Conservation (phyloP, 2,113 vertebrate genomes). For the Lepisosteus oculatus region DNA sequence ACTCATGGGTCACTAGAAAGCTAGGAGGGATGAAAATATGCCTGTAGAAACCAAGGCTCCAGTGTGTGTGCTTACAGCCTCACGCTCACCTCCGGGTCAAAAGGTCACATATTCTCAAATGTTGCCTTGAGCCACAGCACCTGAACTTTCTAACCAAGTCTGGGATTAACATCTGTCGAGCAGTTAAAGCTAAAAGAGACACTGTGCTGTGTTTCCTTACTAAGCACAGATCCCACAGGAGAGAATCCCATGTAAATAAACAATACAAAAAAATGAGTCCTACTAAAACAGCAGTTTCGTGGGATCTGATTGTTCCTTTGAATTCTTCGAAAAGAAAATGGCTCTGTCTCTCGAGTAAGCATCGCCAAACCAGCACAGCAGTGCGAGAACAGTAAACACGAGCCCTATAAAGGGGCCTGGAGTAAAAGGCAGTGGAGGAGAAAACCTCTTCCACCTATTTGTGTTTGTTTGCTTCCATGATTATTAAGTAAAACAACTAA, state of each 20-base stretch:
- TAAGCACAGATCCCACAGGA: not conserved
- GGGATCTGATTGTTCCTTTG: constrained; percentile 27
- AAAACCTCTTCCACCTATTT: constrained; percentile 44
- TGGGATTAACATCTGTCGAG: not conserved
- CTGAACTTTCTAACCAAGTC: not conserved
- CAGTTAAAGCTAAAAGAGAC: not conserved
- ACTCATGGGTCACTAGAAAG: not conserved
- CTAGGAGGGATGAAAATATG: not conserved
- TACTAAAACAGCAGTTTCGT: constrained; percentile 21
- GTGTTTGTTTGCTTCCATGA: constrained; percentile 45
- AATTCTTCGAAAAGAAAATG: constrained; percentile 46
- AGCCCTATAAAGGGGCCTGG: constrained; percentile 46
- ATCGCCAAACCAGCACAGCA: constrained; percentile 44
- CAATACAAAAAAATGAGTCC: constrained; percentile 34
- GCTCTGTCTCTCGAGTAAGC: constrained; percentile 53
- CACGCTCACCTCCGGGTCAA: not conserved
- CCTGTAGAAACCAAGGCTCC: not conserved
- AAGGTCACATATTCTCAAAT: not conserved
- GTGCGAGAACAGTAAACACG: constrained; percentile 67
- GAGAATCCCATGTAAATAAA: constrained; percentile 36
- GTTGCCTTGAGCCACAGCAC: not conserved
- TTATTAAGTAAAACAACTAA: constrained; percentile 48
- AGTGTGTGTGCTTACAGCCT: not conserved
- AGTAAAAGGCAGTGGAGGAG: constrained; percentile 34
- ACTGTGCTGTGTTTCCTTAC: not conserved